These are phyloP conservation scores for Cairina moschata DNA, from an alignment of 2,113 vertebrate species.

Conservation along the genomic window DNA sequence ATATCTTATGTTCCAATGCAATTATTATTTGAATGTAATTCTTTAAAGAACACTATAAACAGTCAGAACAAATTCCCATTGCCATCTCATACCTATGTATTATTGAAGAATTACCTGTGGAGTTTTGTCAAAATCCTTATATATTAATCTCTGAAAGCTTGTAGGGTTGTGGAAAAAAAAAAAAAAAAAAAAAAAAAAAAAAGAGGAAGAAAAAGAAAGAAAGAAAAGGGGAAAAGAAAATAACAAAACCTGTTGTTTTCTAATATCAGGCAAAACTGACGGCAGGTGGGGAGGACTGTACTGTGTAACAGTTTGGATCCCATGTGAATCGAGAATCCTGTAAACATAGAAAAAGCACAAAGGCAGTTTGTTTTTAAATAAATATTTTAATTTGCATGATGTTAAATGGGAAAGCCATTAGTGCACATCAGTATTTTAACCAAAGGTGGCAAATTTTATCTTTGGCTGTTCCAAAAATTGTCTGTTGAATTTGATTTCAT, in stretches of 20 bases:
- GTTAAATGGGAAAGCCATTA: constrained; percentile 1
- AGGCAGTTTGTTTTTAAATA: constrained; percentile 2
- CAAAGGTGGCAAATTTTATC: background rate
- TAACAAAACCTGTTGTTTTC: background rate
- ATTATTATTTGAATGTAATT: constrained; percentile 68
- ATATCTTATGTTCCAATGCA: constrained; percentile 56
- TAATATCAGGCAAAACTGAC: background rate
- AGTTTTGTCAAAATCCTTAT: constrained; percentile 71
- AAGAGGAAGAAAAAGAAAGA: background rate
- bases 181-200: background rate
- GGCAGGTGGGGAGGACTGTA: background rate
- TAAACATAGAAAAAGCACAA: constrained; percentile 36
- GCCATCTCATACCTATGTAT: constrained; percentile 29
- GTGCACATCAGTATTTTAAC: background rate
- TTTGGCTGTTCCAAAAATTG: background rate
- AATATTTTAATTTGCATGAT: background rate
- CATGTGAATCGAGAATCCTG: background rate
- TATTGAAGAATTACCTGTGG: constrained; percentile 68
- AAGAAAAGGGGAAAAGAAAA: background rate
- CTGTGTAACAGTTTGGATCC: background rate
- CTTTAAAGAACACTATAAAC: constrained; percentile 70
- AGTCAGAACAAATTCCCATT: constrained; percentile 62
- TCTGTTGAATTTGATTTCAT: background rate
- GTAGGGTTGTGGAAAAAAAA: background rate
- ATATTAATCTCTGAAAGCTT: constrained; percentile 61